Evolutionary conservation across 2,797 vertebrate species (phyloP).

Genomic region (Lutjanus campechanus): DNA sequence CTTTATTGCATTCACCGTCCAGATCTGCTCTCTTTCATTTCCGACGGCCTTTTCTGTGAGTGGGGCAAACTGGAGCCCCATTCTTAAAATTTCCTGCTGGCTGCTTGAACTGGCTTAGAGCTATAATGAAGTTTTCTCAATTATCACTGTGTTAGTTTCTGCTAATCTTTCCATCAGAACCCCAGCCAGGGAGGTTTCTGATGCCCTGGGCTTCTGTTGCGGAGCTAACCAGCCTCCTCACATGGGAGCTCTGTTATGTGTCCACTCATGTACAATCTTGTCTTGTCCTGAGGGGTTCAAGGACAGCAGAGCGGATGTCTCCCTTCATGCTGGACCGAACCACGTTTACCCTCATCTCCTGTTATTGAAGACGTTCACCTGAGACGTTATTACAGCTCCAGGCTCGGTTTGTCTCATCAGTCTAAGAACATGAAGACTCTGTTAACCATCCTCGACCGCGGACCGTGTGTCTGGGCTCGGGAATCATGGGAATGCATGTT

Average conservation of each 20-base stretch:
- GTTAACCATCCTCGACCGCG: background rate
- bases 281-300: conserved; percentile 39
- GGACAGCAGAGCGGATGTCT: conserved; percentile 53
- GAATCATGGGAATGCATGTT: conserved; percentile 66
- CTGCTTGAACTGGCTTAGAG: conserved; percentile 34
- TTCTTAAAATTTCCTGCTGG: conserved; percentile 48
- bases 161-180: conserved; percentile 53
- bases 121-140: conserved; percentile 55
- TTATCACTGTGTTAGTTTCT: conserved; percentile 25
- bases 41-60: conserved; percentile 25
- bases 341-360: conserved; percentile 61
- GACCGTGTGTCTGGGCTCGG: conserved; percentile 19
- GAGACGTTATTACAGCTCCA: conserved; percentile 63
- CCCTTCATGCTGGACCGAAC: conserved; percentile 48
- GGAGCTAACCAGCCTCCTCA: conserved; percentile 25
- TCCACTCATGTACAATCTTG: background rate
- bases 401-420: conserved; percentile 54
- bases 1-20: conserved; percentile 58
- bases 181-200: conserved; percentile 15
- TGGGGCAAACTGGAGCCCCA: conserved; percentile 15
- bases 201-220: conserved; percentile 37
- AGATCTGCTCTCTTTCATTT: conserved; percentile 62
- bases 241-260: conserved; percentile 25
- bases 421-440: conserved; percentile 28
- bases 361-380: conserved; percentile 47